These are phyloP conservation scores for Hirundo rustica DNA, from an alignment of 2,797 vertebrate genomes.

Conservation along the genomic window DNA sequence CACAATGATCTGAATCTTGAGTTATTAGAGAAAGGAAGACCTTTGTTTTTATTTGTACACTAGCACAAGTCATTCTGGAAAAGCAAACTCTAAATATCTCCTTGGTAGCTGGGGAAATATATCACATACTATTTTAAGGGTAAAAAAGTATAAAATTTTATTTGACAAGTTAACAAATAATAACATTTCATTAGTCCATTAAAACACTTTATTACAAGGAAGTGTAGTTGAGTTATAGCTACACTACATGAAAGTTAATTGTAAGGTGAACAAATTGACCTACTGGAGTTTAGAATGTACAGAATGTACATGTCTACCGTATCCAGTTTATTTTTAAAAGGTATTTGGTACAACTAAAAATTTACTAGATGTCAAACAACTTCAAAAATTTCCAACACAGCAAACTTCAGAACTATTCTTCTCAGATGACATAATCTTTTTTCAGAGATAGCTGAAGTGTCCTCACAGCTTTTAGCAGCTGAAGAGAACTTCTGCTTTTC, in stretches of 20 bases:
- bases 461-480: constrained; percentile 80
- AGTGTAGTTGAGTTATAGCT: background rate
- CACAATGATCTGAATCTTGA: background rate
- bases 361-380: background rate
- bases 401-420: constrained; percentile 62
- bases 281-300: background rate
- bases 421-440: constrained; percentile 83
- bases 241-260: background rate
- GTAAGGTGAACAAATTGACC: background rate
- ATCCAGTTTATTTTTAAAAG: background rate
- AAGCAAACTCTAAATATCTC: background rate
- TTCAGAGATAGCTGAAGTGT: constrained; percentile 83
- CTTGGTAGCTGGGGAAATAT: background rate
- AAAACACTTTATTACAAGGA: background rate
- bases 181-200: background rate
- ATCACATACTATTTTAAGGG: background rate
- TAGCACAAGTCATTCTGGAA: background rate
- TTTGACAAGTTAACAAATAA: background rate
- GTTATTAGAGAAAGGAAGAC: background rate
- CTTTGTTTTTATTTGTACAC: background rate
- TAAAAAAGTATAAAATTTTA: background rate
- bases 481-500: constrained; percentile 74
- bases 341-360: background rate
- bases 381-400: background rate
- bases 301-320: background rate